A percentile compares a stretch with the other conserved stretches of the same genome.
phyloP scores from a whole-genome alignment of 2,113 vertebrate species.

The Gallinago jamesoni region DNA sequence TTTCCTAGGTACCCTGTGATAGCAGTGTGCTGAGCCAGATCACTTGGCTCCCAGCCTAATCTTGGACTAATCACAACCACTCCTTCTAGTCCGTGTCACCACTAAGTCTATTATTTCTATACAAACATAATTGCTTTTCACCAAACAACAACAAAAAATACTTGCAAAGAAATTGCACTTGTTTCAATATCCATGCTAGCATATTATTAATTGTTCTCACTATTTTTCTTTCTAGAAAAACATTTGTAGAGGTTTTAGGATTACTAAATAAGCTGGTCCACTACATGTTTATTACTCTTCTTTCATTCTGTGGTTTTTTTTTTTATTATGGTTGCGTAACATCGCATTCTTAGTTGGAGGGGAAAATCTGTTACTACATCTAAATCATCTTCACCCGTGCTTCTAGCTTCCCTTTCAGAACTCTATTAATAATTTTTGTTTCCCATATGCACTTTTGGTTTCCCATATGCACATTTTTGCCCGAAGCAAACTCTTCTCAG shows the following conservation, averaged over 20 bases:
- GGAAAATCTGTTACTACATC: slow-evolving; percentile 47
- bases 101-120: not conserved
- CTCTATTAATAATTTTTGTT: slow-evolving; percentile 63
- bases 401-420: slow-evolving; percentile 52
- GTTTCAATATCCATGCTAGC: not conserved
- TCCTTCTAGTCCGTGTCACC: not conserved
- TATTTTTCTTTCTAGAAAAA: not conserved
- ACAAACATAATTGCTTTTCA: not conserved
- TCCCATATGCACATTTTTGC: slow-evolving; percentile 53
- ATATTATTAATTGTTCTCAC: not conserved
- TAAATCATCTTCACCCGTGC: not conserved
- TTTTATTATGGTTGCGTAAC: slow-evolving; percentile 14
- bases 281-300: not conserved
- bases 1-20: not conserved
- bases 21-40: not conserved
- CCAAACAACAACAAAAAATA: not conserved
- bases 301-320: not conserved
- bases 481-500: slow-evolving; percentile 59
- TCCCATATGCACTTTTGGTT: slow-evolving; percentile 64
- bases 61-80: not conserved
- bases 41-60: not conserved
- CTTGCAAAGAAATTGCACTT: not conserved
- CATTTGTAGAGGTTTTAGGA: not conserved
- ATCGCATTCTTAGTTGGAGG: slow-evolving; percentile 18
- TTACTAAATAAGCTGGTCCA: not conserved